Evolutionary conservation across 2,113 vertebrate genomes (phyloP), one percentile per base, ranked within the genome.

Genomic region (Syrmaticus mikado): DNA sequence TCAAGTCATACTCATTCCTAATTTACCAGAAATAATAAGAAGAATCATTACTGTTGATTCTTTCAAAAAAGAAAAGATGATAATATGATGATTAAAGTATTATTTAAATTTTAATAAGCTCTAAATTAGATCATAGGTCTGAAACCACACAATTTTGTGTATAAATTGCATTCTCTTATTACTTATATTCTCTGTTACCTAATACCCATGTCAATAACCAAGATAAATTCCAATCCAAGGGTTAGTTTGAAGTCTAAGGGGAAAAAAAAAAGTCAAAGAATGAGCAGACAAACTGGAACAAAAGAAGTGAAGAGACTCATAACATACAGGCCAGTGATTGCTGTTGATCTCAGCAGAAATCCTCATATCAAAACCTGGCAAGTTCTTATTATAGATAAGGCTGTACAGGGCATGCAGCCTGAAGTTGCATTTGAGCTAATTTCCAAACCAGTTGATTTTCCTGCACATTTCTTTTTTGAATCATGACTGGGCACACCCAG

Each of bases 11-110:
- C 9, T 78, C 25, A 24, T 19, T 93, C 57, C 13, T 30, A 45
- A n/a, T 72, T 77, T 83, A n/a, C 52, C 65, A 95, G 52, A 87
- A 97, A 87, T 58, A 92, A 75, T 25, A 87, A 60, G 41, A 80
- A 70, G 21, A 79, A 70, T 43, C 30, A 62, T 36, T 41, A 32
- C 1, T 60, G 46, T 32, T 71, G 38, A 85, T 77, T 81, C 20
- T 80, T 91, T 64, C 10, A 48, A 34, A 68, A 89, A 82, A 68
- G 2, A 68, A 82, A 57, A 18, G 52, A 28, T 76, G 45, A 75
- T 67, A 91, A 80, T 18, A 64, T 6, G 9, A 28, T 70, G 75
- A 88, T 28, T 82, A 9, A 83, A 81, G 20, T 80, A 75, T 91
- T 71, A 57, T 43, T 61, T 52, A 25, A 0, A 1, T 66, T 85